Conservation (phyloP, 2,888 invertebrate genomes). For the Danaus chrysippus region DNA sequence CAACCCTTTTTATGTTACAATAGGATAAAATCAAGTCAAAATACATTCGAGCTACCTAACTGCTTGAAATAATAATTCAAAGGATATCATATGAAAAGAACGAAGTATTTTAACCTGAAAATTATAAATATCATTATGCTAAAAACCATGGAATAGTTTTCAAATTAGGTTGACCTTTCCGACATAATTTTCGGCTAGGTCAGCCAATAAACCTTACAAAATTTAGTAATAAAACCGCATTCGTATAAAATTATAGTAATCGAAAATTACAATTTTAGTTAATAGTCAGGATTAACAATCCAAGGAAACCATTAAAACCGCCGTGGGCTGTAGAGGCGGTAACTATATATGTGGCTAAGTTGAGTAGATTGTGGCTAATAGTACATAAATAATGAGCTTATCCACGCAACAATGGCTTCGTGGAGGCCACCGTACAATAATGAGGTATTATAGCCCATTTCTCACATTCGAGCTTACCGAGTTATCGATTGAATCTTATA, state of each 20-base stretch:
- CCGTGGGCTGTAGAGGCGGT: constrained; percentile 31
- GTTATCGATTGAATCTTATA: constrained; percentile 34
- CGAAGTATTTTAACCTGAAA: too few relatives aligned
- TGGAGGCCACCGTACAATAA: constrained; percentile 33
- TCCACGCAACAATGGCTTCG: constrained; percentile 33
- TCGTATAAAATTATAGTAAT: constrained; percentile 3
- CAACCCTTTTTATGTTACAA: neutral
- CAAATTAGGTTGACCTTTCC: neutral
- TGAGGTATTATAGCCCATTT: constrained; percentile 40
- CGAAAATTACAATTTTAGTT: constrained; percentile 5
- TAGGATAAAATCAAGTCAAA: neutral
- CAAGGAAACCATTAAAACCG: constrained; percentile 30
- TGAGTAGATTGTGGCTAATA: constrained; percentile 34
- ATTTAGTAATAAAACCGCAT: constrained; percentile 5
- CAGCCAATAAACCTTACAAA: constrained; percentile 1
- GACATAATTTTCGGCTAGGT: neutral
- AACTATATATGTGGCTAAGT: constrained; percentile 33
- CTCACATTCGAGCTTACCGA: constrained; percentile 31
- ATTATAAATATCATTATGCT: too few relatives aligned
- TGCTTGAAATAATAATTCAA: too few relatives aligned
- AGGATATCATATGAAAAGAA: too few relatives aligned
- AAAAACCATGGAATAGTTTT: too few relatives aligned
- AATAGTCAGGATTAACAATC: constrained; percentile 25
- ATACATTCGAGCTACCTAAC: neutral
- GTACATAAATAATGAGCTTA: constrained; percentile 38